Conservation (phyloP, 1,140 invertebrate species). For the Brachionus rotundiformis region DNA sequence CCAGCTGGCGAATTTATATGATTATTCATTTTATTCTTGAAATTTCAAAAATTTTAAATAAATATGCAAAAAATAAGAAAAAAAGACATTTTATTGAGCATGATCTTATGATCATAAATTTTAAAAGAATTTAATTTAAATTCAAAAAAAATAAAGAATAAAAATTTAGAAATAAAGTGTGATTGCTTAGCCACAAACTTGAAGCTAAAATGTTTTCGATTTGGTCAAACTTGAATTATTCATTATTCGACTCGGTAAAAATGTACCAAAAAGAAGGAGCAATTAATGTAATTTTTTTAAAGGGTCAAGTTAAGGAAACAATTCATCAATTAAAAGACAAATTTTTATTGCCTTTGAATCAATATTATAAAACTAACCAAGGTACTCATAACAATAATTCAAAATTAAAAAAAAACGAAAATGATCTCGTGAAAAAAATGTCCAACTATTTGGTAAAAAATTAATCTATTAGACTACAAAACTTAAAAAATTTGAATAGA, state of each 20-base stretch:
- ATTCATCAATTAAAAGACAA: neutral
- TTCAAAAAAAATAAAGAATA: neutral
- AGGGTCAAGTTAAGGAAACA: neutral
- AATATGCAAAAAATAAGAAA: neutral
- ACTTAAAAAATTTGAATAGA: neutral
- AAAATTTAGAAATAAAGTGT: neutral
- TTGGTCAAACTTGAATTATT: constrained; percentile 32
- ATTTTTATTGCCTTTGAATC: neutral
- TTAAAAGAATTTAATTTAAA: neutral
- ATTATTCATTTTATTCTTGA: constrained; percentile 15
- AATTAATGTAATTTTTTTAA: neutral
- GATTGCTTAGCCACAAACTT: neutral
- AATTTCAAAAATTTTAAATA: neutral
- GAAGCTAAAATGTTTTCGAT: constrained; percentile 32
- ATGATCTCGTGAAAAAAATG: constrained; percentile 18
- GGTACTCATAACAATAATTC: neutral
- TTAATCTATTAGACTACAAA: neutral
- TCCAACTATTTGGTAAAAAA: constrained; percentile 18
- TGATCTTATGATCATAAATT: too few species aligned
- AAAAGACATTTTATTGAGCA: constrained; percentile 9
- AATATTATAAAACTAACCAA: constrained; percentile 7
- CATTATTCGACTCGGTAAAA: neutral
- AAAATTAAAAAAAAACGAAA: constrained; percentile 43
- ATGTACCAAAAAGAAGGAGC: too few species aligned
- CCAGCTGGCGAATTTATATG: constrained; percentile 26